These are phyloP conservation scores for Muscicapa adusta DNA, from an alignment of 2,113 vertebrate species.

Conservation along the genomic window DNA sequence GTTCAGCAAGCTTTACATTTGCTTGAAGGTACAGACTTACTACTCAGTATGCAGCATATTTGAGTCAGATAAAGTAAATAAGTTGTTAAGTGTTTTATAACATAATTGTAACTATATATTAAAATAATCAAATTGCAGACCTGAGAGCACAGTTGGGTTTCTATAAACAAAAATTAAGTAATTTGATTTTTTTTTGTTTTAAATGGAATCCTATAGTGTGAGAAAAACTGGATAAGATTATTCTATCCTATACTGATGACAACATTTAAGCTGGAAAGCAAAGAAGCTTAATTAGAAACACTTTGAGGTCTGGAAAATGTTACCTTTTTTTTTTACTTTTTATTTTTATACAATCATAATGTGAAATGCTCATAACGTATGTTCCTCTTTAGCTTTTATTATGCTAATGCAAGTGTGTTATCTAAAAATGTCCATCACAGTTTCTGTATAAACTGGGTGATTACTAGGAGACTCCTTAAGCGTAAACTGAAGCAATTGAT, in stretches of 20 bases:
- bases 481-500: neutral
- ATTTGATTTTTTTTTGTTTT: neutral
- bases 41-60: neutral
- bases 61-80: neutral
- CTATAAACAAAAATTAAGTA: conserved; percentile 3
- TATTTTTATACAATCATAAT: neutral
- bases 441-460: neutral
- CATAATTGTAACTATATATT: neutral
- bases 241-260: neutral
- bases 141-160: neutral
- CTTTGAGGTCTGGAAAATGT: conserved; percentile 19
- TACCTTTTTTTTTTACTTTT: neutral
- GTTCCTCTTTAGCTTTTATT: conserved; percentile 18
- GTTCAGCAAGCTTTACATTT: neutral
- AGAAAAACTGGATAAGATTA: neutral
- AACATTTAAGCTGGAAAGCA: neutral
- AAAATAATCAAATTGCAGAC: conserved; percentile 9
- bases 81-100: neutral
- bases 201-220: neutral
- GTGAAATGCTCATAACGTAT: neutral
- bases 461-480: neutral
- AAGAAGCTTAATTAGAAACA: conserved; percentile 40
- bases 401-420: neutral
- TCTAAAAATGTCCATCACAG: neutral
- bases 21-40: too few species aligned